Evolutionary conservation across 2,113 vertebrate species (phyloP).

Genomic region (Percina caprodes): DNA sequence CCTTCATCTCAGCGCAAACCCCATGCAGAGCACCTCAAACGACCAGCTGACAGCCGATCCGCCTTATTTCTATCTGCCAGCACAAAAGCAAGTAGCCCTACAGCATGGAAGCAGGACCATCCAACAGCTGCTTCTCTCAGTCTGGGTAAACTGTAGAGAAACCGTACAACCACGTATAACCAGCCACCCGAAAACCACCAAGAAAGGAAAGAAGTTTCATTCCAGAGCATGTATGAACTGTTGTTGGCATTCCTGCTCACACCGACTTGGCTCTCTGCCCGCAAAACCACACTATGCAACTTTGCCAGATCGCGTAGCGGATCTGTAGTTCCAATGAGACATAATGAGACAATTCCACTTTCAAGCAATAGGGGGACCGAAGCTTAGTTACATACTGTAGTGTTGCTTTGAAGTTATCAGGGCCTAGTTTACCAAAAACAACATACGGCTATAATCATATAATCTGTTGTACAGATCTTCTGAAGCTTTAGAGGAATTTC

Average conservation of each 20-base stretch:
- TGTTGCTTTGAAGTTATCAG: not conserved
- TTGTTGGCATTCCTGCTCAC: not conserved
- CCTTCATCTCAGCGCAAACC: slow-evolving; percentile 15
- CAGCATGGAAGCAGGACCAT: not conserved
- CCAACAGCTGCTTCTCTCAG: slow-evolving; percentile 11
- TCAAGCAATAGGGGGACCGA: too few species aligned
- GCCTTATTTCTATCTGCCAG: slow-evolving; percentile 16
- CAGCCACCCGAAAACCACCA: not conserved
- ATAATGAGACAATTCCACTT: too few species aligned
- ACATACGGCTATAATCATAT: not conserved
- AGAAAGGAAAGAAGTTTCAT: not conserved
- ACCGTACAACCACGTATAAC: too few species aligned
- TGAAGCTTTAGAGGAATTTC: not conserved
- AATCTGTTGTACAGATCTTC: not conserved
- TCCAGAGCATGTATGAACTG: not conserved
- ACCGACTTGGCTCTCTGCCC: too few species aligned
- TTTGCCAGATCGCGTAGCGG: too few species aligned
- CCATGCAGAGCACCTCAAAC: slow-evolving; percentile 33
- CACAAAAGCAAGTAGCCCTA: not conserved
- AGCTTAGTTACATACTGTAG: too few species aligned
- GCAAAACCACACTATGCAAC: too few species aligned
- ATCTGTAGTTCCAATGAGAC: too few species aligned
- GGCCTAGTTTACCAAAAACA: not conserved
- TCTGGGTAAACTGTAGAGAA: not conserved
- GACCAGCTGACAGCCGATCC: slow-evolving; percentile 1